Percentiles rank a stretch among this genome's conserved stretches.
These are phyloP conservation scores for Motacilla tschutschensis DNA, from an alignment of 2,113 vertebrate species.

Conservation along the genomic window DNA sequence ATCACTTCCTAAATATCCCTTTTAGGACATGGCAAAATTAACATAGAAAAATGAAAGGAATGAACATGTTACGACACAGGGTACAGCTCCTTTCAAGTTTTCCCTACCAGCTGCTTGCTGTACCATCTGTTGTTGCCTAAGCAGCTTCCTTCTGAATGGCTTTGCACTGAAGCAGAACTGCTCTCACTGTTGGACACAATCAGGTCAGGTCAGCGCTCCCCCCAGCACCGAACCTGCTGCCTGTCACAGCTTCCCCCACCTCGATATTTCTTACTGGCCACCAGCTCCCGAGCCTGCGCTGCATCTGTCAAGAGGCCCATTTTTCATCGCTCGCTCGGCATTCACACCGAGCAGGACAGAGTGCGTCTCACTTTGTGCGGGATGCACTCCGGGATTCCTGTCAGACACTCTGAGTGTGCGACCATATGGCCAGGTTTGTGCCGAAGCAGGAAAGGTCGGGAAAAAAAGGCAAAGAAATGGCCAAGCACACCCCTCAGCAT, in stretches of 20 bases:
- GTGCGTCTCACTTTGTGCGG: background rate
- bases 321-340: background rate
- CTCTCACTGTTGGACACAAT: slow-evolving; percentile 71
- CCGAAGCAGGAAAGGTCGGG: background rate
- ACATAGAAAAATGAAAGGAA: slow-evolving; percentile 20
- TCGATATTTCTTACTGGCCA: slow-evolving; percentile 48
- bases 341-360: background rate
- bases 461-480: background rate
- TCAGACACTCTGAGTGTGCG: background rate
- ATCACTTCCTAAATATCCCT: background rate
- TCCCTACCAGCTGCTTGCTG: slow-evolving; percentile 68
- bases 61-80: slow-evolving; percentile 16
- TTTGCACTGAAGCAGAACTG: slow-evolving; percentile 69
- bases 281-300: slow-evolving; percentile 35
- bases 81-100: slow-evolving; percentile 39
- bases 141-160: slow-evolving; percentile 69
- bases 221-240: slow-evolving; percentile 53
- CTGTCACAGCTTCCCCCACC: slow-evolving; percentile 36
- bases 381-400: background rate
- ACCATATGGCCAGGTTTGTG: background rate
- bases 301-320: slow-evolving; percentile 40
- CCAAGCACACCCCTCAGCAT: background rate
- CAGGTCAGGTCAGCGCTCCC: slow-evolving; percentile 71
- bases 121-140: slow-evolving; percentile 75
- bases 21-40: background rate